phyloP scores from a whole-genome alignment of 2,888 invertebrate species.

The Lordiphosa fenestrarum region DNA sequence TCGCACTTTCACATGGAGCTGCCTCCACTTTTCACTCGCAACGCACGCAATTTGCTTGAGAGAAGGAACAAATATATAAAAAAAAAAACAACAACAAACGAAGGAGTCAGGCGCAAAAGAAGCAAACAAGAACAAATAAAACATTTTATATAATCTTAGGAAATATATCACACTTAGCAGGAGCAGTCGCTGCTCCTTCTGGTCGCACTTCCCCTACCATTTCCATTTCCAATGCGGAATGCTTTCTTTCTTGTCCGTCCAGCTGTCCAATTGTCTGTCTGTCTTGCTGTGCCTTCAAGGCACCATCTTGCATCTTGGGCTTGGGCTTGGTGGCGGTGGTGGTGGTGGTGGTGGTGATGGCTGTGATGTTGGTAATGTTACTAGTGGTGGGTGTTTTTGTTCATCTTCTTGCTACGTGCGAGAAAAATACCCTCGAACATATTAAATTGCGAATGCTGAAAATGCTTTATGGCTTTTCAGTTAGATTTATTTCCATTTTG shows the following conservation, averaged over 20 bases:
- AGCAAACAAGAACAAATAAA: slow-evolving; percentile 73
- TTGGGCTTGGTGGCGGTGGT: slow-evolving; percentile 1
- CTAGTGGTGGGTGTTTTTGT: slow-evolving; percentile 53
- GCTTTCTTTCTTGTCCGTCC: slow-evolving; percentile 27
- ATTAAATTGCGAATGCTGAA: slow-evolving; percentile 79
- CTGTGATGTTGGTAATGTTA: slow-evolving; percentile 38
- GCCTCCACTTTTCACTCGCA: slow-evolving; percentile 31
- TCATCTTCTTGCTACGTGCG: slow-evolving; percentile 73
- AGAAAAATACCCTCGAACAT: slow-evolving; percentile 76
- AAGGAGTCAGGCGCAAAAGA: slow-evolving; percentile 24
- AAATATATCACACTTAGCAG: slow-evolving; percentile 81
- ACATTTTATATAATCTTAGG: slow-evolving; percentile 80
- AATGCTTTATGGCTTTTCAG: slow-evolving; percentile 80
- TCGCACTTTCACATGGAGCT: slow-evolving; percentile 47
- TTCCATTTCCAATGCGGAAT: slow-evolving; percentile 38
- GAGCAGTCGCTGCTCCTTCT: slow-evolving; percentile 47
- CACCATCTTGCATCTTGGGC: slow-evolving; percentile 60
- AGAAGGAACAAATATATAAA: slow-evolving; percentile 18
- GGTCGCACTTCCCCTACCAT: slow-evolving; percentile 7
- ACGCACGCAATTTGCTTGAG: slow-evolving; percentile 74
- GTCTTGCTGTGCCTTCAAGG: slow-evolving; percentile 37
- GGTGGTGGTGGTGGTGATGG: slow-evolving; percentile 18
- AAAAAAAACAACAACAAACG: slow-evolving; percentile 25
- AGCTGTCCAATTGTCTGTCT: slow-evolving; percentile 47
- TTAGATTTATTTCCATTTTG: slow-evolving; percentile 80